These are phyloP conservation scores for Lepidurus apus DNA, from an alignment of 1,140 invertebrate species.

Conservation along the genomic window DNA sequence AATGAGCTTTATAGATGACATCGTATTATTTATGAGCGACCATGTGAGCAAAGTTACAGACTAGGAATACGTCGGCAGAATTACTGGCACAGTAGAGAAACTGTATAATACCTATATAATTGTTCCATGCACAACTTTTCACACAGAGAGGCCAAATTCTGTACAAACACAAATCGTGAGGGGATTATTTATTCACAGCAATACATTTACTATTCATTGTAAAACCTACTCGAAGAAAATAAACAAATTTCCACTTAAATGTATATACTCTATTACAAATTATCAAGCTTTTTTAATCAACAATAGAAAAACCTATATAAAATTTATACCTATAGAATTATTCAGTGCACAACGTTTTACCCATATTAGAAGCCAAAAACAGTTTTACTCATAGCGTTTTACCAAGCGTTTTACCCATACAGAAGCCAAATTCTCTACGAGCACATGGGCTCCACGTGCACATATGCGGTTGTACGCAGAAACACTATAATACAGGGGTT, in stretches of 20 bases:
- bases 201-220: not conserved
- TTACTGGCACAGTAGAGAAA: not conserved
- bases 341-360: too few relatives aligned
- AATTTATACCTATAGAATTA: too few relatives aligned
- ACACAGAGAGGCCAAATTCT: not conserved
- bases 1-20: not conserved
- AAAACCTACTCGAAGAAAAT: not conserved
- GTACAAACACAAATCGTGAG: not conserved
- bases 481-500: too few relatives aligned
- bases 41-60: not conserved
- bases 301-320: too few relatives aligned
- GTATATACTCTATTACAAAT: not conserved
- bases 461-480: too few relatives aligned
- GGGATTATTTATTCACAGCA: not conserved
- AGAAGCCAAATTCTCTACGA: too few relatives aligned
- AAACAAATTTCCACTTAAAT: not conserved
- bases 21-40: not conserved
- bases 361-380: too few relatives aligned
- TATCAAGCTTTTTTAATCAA: not conserved
- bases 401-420: too few relatives aligned
- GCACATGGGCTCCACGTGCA: too few relatives aligned
- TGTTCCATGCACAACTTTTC: conserved; percentile 9
- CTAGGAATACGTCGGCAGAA: not conserved
- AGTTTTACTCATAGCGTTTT: too few relatives aligned
- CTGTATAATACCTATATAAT: not conserved